Evolutionary conservation across 2,888 invertebrate species (phyloP), one percentile per base, ranked within the genome.

Genomic region (Vanessa cardui): DNA sequence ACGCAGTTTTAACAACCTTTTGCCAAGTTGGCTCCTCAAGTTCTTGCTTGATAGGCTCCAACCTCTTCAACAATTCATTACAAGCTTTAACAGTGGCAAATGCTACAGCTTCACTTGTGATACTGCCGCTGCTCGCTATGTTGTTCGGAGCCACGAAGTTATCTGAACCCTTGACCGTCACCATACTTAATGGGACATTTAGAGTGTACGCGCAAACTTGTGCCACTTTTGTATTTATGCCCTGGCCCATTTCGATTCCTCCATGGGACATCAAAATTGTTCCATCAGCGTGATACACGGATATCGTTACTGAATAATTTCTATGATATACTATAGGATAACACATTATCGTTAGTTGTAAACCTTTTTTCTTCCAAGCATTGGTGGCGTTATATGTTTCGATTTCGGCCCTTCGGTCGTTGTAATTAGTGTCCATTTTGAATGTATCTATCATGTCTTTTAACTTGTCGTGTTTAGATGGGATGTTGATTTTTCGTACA

Each of bases 171-270:
- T 95, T 95, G 0, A 97, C 94, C 1, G 88, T 88, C 7, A 92
- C 81, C 72, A 84, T 89, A 0, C 94, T 94, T 61, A 97, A 71
- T 1, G 95, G 94, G 21, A 96, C 94, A 16, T 95, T 95, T 26
- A 97, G 86, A 1, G 91, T 90, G 76, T 95, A 93, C 0, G 96
- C 96, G 70, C 94, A 95, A 1, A 96, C 95, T 91, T 96, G 96
- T 3, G 95, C 94, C 0, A 94, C 94, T 93, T 96, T 91, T 0
- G 91, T 92, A 71, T 94, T 95, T 60, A 97, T 94, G 0, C 97
- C 97, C 85, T 97, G 97, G 0, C 97, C 97, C 89, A 95, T 94
- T 84, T 96, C 96, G 26, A 95, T 92, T 0, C 96, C 96, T 1
- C 94, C 95, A 74, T 96, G 96, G 0, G 94, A 86, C 60, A 97